Evolutionary conservation across 2,888 invertebrate species (phyloP).

Genomic region (Malacosoma neustria): DNA sequence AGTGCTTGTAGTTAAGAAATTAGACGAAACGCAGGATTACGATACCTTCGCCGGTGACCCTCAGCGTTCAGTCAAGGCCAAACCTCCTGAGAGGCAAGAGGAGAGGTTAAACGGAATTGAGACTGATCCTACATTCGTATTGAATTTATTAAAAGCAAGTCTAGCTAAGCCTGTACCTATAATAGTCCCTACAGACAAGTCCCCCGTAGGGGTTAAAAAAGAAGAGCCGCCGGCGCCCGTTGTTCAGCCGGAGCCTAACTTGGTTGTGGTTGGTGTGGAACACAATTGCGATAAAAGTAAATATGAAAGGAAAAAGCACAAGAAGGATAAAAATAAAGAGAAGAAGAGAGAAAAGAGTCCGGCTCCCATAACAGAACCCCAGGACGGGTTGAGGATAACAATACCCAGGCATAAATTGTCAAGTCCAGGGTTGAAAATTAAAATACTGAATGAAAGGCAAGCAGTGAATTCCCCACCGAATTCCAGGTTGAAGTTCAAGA

Average conservation of each 20-base stretch:
- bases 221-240: constrained; percentile 19
- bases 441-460: constrained; percentile 85
- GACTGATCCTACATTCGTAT: constrained; percentile 81
- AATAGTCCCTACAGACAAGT: constrained; percentile 52
- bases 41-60: constrained; percentile 75
- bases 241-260: constrained; percentile 16
- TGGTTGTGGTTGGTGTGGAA: constrained; percentile 32
- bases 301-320: constrained; percentile 82
- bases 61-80: constrained; percentile 53
- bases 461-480: constrained; percentile 63
- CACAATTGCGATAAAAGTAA: constrained; percentile 81
- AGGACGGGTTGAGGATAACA: constrained; percentile 53
- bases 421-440: constrained; percentile 81
- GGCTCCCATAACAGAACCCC: constrained; percentile 18
- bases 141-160: constrained; percentile 80
- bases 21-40: constrained; percentile 77
- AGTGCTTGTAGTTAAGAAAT: constrained; percentile 76
- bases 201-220: constrained; percentile 41
- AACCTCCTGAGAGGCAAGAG: constrained; percentile 52
- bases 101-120: constrained; percentile 77
- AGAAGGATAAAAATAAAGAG: constrained; percentile 77
- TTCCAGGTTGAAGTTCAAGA: constrained; percentile 83
- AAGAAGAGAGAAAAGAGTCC: constrained; percentile 42
- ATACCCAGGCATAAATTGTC: constrained; percentile 59
- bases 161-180: constrained; percentile 66